Conservation (phyloP, 2,113 vertebrate genomes). For the Gambusia affinis region DNA sequence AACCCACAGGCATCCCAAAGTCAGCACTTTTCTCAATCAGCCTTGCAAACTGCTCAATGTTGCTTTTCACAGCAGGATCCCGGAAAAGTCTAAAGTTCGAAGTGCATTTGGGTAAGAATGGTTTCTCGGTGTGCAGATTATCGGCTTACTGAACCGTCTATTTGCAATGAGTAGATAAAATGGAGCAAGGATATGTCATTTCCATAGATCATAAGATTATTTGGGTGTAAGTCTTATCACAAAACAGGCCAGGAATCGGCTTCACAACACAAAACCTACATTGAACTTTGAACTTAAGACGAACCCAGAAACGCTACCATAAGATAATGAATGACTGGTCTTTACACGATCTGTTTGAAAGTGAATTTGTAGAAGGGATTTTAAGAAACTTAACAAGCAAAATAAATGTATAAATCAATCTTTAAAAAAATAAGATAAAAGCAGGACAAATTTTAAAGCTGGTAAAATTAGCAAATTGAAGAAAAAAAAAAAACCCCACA, state of each 20-base stretch:
- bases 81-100: constrained; percentile 44
- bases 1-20: neutral
- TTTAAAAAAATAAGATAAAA: neutral
- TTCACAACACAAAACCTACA: constrained; percentile 23
- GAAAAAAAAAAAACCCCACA: neutral
- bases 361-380: neutral
- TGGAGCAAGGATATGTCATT: neutral
- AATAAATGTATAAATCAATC: too few relatives aligned
- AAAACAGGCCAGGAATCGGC: constrained; percentile 1
- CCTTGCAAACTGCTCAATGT: neutral
- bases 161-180: neutral
- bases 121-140: neutral
- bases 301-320: neutral
- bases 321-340: neutral
- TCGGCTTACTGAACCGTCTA: neutral
- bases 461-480: neutral
- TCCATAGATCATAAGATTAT: neutral
- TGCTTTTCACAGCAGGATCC: constrained; percentile 35
- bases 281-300: constrained; percentile 52
- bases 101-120: neutral
- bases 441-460: too few relatives aligned
- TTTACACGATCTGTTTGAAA: constrained; percentile 7
- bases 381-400: neutral
- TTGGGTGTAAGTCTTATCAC: neutral
- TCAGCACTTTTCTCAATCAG: constrained; percentile 1